Evolutionary conservation across 2,113 vertebrate genomes (phyloP), one percentile per base, ranked within the genome.

Genomic region (Oryzias javanicus): DNA sequence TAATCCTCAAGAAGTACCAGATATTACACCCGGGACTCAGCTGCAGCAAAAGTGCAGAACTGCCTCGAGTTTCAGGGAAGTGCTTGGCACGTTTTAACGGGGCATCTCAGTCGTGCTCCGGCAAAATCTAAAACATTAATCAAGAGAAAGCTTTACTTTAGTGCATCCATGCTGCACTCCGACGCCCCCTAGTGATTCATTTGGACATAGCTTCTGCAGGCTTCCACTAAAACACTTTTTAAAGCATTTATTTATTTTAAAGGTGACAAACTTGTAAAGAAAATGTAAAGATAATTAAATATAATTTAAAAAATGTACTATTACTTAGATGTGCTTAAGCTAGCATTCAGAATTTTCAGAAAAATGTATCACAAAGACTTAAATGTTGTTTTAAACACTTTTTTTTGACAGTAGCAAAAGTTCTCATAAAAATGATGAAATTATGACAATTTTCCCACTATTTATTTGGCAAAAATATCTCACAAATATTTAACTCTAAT

Each of bases 141-240:
- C 58, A 27, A 73, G 55, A 61, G 67, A 68, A 62, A 78, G 67
- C 35, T 20, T 20, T 48, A 18, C 24, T 47, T 55, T 2, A 1
- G 41, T 24, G 27, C 68, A 51, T 70, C 62, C 41, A 2, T 1
- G 50, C 46, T 81, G 79, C 71, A 24, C 63, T 50, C 77, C 72
- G 87, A 85, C 86, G 65, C 88, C 90, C 88, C 74, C 89, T 91
- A 84, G 63, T 89, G 90, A 79, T 63, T 54, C 16, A 42, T 56
- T 70, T 67, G 60, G 59, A 70, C 19, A 70, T 67, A 78, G 77
- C 71, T 61, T 60, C 60, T 46, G 45, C 52, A 61, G 60, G 55
- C 50, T 51, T 45, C 6, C 25, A 2, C 5, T 19, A n/a, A 6
- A n/a, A 4, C 44, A n/a, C 44, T 5, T n/a, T 16, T n/a, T 19